These are phyloP conservation scores for Lepeophtheirus nordmannii DNA, from an alignment of 2,888 invertebrate species.

Conservation along the genomic window DNA sequence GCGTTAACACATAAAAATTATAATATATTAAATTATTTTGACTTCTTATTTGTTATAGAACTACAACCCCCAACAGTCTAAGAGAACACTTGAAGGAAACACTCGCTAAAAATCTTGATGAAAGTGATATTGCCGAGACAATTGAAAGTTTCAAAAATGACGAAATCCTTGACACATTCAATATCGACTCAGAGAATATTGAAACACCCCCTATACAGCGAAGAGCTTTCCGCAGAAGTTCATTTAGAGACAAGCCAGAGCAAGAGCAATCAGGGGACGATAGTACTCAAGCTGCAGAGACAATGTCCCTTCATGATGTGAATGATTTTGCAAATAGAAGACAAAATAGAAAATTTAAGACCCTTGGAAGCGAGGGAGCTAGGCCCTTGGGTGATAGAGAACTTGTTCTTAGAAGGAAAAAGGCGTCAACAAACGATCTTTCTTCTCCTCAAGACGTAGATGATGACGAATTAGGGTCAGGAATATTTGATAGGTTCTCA, in stretches of 20 bases:
- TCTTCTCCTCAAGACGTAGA: constrained; percentile 24
- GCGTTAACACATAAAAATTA: no score
- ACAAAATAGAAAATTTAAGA: constrained; percentile 27
- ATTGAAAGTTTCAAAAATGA: constrained; percentile 28
- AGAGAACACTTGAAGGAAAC: constrained; percentile 29
- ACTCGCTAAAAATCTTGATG: constrained; percentile 28
- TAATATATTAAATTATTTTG: background rate
- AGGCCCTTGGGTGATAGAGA: constrained; percentile 26
- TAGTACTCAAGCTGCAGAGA: constrained; percentile 2
- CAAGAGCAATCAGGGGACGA: constrained; percentile 10
- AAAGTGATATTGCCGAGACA: constrained; percentile 28
- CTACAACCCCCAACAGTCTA: constrained; percentile 28
- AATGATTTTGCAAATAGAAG: constrained; percentile 26
- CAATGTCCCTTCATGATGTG: background rate
- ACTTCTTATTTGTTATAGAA: constrained; percentile 20
- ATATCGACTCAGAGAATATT: constrained; percentile 76
- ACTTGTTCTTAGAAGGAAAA: constrained; percentile 21
- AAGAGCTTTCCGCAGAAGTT: constrained; percentile 43
- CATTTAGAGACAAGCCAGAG: constrained; percentile 27
- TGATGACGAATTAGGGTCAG: constrained; percentile 40
- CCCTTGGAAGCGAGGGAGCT: constrained; percentile 27
- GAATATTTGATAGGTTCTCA: constrained; percentile 69
- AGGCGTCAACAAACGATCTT: constrained; percentile 24
- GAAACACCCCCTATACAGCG: constrained; percentile 72
- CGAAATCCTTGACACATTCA: constrained; percentile 47